Percentiles rank a stretch among this genome's conserved stretches.
Conservation (phyloP, 1,140 invertebrate genomes). For the Halyomorpha halys region DNA sequence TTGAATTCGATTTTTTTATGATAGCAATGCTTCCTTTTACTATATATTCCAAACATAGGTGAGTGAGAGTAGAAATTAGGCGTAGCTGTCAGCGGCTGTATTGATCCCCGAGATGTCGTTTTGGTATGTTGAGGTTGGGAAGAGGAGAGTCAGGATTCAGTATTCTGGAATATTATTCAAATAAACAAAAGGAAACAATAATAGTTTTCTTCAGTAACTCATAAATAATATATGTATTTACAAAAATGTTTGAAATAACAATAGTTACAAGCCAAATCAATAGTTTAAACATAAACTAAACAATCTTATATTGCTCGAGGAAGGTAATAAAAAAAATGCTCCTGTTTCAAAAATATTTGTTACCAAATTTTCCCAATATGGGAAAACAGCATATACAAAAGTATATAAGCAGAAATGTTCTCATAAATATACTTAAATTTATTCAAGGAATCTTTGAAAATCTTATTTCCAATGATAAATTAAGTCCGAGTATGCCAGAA, state of each 20-base stretch:
- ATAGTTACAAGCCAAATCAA: slow-evolving; percentile 16
- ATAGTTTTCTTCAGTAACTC: slow-evolving; percentile 9
- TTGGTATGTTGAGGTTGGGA: too few species aligned
- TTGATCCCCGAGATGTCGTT: too few species aligned
- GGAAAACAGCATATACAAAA: slow-evolving; percentile 21
- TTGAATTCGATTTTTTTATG: too few species aligned
- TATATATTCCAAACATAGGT: too few species aligned
- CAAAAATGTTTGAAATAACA: slow-evolving; percentile 19
- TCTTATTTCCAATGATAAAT: background rate
- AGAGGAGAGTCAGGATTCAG: too few species aligned
- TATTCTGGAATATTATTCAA: too few species aligned
- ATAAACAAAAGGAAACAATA: too few species aligned
- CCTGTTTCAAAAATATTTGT: slow-evolving; percentile 16
- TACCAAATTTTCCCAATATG: slow-evolving; percentile 22
- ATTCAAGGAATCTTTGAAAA: background rate
- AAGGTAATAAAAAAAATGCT: slow-evolving; percentile 19
- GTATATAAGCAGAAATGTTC: slow-evolving; percentile 12
- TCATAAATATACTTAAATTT: slow-evolving; percentile 2
- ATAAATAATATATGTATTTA: slow-evolving; percentile 22
- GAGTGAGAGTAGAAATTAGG: too few species aligned
- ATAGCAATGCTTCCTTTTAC: too few species aligned
- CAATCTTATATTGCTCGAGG: slow-evolving; percentile 19
- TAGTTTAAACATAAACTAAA: slow-evolving; percentile 6
- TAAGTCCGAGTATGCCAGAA: background rate
- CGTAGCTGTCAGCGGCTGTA: too few species aligned